These are phyloP conservation scores for Drosophila leontia DNA, from an alignment of 1,140 invertebrate species.

Conservation along the genomic window DNA sequence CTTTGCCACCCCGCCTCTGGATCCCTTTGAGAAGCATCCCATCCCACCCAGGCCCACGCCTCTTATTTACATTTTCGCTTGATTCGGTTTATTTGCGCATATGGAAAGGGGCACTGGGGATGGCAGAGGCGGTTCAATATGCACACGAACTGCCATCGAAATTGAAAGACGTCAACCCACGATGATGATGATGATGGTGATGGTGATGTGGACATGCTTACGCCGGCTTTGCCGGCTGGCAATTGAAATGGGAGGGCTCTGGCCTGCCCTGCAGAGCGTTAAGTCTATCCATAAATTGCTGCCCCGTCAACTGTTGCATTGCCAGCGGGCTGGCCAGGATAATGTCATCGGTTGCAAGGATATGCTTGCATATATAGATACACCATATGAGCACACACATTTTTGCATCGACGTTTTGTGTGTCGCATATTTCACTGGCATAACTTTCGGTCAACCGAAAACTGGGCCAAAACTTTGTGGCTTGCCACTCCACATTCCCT, in stretches of 20 bases:
- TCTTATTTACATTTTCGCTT: constrained; percentile 82
- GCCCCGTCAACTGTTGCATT: constrained; percentile 54
- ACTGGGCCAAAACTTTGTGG: constrained; percentile 49
- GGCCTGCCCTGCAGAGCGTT: constrained; percentile 30
- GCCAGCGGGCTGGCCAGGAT: constrained; percentile 23
- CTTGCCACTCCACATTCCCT: constrained; percentile 25
- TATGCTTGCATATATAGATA: constrained; percentile 13
- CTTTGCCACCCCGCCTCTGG: background rate
- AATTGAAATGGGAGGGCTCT: constrained; percentile 43
- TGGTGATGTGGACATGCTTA: constrained; percentile 49
- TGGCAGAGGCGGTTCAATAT: constrained; percentile 23
- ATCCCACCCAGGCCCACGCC: constrained; percentile 38
- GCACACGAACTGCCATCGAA: constrained; percentile 42
- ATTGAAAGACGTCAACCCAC: constrained; percentile 52
- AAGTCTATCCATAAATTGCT: constrained; percentile 54
- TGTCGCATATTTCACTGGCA: constrained; percentile 32
- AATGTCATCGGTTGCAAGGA: constrained; percentile 44
- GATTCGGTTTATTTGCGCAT: constrained; percentile 81
- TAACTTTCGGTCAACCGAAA: constrained; percentile 48
- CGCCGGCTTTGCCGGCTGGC: constrained; percentile 45
- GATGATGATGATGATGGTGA: background rate
- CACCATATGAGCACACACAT: background rate
- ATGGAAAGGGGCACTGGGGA: constrained; percentile 42
- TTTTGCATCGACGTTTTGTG: constrained; percentile 39
- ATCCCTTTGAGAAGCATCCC: constrained; percentile 1